Evolutionary conservation across 2,888 invertebrate species (phyloP).

Genomic region (Mimas tiliae): DNA sequence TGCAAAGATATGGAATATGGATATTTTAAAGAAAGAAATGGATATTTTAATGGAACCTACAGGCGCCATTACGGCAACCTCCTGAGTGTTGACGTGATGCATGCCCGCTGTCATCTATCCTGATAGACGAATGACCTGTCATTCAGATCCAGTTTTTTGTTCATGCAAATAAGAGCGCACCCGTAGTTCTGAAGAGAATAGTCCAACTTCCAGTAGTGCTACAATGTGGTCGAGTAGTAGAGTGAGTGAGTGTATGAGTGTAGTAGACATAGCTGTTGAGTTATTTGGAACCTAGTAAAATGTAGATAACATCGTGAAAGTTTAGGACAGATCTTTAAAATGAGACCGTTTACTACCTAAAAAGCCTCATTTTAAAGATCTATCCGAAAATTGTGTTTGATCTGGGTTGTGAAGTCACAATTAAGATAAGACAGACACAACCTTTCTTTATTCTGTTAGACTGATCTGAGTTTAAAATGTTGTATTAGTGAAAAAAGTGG

Average conservation of each 20-base stretch:
- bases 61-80: constrained; percentile 66
- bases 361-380: no score
- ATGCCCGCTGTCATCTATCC: constrained; percentile 58
- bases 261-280: constrained; percentile 52
- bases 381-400: no score
- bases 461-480: no score
- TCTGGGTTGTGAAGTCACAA: background rate
- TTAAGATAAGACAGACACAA: no score
- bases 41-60: constrained; percentile 47
- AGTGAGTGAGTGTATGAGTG: no score
- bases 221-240: no score
- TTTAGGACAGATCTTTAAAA: no score
- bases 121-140: no score
- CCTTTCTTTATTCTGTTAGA: no score
- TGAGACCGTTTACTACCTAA: no score
- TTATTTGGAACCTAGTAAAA: background rate
- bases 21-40: no score
- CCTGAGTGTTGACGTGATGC: constrained; percentile 67
- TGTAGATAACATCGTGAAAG: background rate
- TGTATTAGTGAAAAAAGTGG: no score
- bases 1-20: background rate
- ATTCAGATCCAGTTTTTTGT: constrained; percentile 62
- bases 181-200: constrained; percentile 53
- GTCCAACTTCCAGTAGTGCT: constrained; percentile 63
- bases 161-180: constrained; percentile 69